Percentiles rank a stretch among this genome's conserved stretches.
These are phyloP conservation scores for Salminus brasiliensis DNA, from an alignment of 2,113 vertebrate species.

Conservation along the genomic window DNA sequence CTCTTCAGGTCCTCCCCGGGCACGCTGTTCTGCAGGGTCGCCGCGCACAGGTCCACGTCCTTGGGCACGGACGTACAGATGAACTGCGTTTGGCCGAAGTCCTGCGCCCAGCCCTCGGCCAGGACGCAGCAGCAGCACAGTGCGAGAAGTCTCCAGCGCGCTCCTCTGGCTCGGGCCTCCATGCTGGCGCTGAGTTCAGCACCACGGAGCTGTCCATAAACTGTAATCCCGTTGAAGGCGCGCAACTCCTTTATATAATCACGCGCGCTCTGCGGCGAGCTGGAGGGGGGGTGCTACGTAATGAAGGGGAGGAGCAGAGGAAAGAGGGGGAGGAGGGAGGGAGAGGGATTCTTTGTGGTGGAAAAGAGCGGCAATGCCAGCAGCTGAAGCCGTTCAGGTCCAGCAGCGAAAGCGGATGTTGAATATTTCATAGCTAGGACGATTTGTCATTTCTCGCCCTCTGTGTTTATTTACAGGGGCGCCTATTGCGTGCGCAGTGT, in stretches of 20 bases:
- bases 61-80: constrained; percentile 96
- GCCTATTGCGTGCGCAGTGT: not conserved
- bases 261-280: constrained; percentile 62
- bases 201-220: constrained; percentile 54
- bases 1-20: constrained; percentile 87
- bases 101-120: constrained; percentile 76
- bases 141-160: constrained; percentile 78
- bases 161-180: constrained; percentile 56
- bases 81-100: constrained; percentile 91
- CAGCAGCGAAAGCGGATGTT: constrained; percentile 42
- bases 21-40: constrained; percentile 85
- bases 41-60: constrained; percentile 93
- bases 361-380: not conserved
- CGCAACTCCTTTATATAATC: constrained; percentile 71
- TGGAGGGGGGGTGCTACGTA: constrained; percentile 69
- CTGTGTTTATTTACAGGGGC: not conserved
- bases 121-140: constrained; percentile 70
- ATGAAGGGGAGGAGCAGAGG: constrained; percentile 56
- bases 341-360: not conserved
- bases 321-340: not conserved
- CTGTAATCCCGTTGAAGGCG: constrained; percentile 61
- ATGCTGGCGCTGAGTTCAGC: constrained; percentile 60
- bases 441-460: constrained; percentile 58
- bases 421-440: constrained; percentile 63
- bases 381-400: constrained; percentile 56